A percentile compares a stretch with the other conserved stretches of the same genome.
Conservation (phyloP, 30 jellyfish, hydroid and myxozoan species). For the Nemopilema nomurai region DNA sequence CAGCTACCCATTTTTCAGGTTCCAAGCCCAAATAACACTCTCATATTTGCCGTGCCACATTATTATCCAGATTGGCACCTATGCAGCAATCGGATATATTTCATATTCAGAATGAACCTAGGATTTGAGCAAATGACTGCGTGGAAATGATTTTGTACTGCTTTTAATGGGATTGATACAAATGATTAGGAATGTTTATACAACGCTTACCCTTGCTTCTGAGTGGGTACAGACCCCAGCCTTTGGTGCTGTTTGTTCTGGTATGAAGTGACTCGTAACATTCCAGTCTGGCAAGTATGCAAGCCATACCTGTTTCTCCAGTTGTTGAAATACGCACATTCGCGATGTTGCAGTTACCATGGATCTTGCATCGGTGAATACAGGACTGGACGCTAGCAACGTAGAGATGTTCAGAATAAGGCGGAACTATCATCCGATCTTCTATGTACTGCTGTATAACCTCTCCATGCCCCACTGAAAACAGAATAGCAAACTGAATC, state of each 20-base stretch:
- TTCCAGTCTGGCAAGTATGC: not conserved
- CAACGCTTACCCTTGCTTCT: not conserved
- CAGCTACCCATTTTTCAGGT: no score
- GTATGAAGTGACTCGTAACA: not conserved
- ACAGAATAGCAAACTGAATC: not conserved
- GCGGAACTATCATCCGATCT: not conserved
- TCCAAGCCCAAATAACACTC: no score
- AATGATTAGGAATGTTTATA: not conserved
- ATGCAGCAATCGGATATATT: no score
- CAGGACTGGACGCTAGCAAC: not conserved
- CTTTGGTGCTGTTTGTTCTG: not conserved
- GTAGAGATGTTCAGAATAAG: not conserved
- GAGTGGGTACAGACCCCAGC: not conserved
- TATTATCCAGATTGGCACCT: no score
- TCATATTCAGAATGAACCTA: no score
- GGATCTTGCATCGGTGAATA: not conserved
- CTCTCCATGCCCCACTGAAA: not conserved
- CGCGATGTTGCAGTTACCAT: not conserved
- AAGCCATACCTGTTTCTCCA: not conserved
- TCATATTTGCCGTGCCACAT: no score
- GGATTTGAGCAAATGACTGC: not conserved
- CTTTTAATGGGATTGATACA: no score
- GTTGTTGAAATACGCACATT: not conserved
- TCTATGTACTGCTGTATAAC: not conserved
- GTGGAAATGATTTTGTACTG: no score